Evolutionary conservation across 2,888 invertebrate species (phyloP).

Genomic region (Stenoptilia bipunctidactyla): DNA sequence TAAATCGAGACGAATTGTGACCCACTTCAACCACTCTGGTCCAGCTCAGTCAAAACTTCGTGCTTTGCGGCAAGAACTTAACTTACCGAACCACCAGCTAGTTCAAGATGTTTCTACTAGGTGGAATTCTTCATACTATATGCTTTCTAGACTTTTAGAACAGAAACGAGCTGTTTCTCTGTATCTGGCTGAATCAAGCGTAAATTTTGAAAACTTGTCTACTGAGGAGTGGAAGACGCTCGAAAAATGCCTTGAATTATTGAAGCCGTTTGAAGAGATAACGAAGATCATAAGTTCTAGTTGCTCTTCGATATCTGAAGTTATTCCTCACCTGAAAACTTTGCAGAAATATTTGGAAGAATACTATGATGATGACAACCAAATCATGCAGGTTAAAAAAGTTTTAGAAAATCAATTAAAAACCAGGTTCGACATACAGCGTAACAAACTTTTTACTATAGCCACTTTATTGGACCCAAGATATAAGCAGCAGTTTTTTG

Average conservation of each 20-base stretch:
- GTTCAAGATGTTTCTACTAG: slow-evolving; percentile 8
- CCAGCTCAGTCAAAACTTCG: slow-evolving; percentile 10
- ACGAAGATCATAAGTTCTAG: too few relatives aligned
- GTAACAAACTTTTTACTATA: background rate
- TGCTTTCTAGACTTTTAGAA: slow-evolving; percentile 4
- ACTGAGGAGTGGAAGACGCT: too few relatives aligned
- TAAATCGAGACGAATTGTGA: slow-evolving; percentile 6
- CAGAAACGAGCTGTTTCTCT: too few relatives aligned
- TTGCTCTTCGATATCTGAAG: slow-evolving; percentile 10
- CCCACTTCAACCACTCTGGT: slow-evolving; percentile 8
- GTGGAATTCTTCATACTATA: slow-evolving; percentile 6
- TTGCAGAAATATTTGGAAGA: too few relatives aligned
- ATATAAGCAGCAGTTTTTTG: slow-evolving; percentile 6
- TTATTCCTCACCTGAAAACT: slow-evolving; percentile 9
- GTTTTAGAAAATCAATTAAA: too few relatives aligned
- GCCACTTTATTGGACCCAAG: slow-evolving; percentile 5
- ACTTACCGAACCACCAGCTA: slow-evolving; percentile 5
- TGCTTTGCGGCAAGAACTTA: slow-evolving; percentile 7
- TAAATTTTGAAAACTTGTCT: slow-evolving; percentile 1
- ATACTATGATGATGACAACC: too few relatives aligned
- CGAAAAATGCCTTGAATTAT: slow-evolving; percentile 4
- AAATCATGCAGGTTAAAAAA: too few relatives aligned
- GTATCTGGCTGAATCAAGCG: too few relatives aligned
- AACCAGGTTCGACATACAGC: slow-evolving; percentile 3
- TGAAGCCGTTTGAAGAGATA: slow-evolving; percentile 8